Evolutionary conservation across 2,113 vertebrate species (phyloP), one percentile per base, ranked within the genome.

Genomic region (Apistogramma diplotaenia): DNA sequence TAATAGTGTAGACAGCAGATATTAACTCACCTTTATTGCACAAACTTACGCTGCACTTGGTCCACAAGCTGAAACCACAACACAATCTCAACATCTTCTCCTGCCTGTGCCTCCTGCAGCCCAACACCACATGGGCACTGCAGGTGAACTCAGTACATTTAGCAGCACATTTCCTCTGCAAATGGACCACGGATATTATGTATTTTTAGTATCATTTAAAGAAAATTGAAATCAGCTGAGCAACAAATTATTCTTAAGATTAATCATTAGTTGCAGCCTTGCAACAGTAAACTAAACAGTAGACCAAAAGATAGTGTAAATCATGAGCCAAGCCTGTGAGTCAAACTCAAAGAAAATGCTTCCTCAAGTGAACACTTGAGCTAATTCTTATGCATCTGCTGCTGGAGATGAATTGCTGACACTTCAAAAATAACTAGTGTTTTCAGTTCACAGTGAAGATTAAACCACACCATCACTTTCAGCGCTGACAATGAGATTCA

Each of bases 401-500:
- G 67, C 78, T 3, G 29, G 73, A 88, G 78, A 89, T 49, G 72
- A 86, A 90, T 85, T 15, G 54, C 29, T 61, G 76, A 87, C 43
- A 67, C 76, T 82, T 89, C 13, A 57, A 74, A 77, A 89, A 80
- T 61, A 84, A 82, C 87, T 83, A 71, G 79, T 86, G 75, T 87
- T 82, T 85, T 78, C 76, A 70, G 74, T 88, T 92, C 83, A 43
- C 54, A 19, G 79, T 59, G 78, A 77, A 82, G 83, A 93, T 87
- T 79, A 90, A 89, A 91, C 43, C 86, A 21, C 60, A 70, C 21
- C 67, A 83, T 90, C 81, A 79, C 73, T 79, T 85, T 55, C 85
- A 19, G 51, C 51, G 1, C 80, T 81, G 90, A 90, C 90, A 89
- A 74, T 73, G 53, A 89, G 85, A 91, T 93, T 91, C 89, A 91